phyloP scores from a whole-genome alignment of 2,113 vertebrate genomes.

The Dinomys branickii region DNA sequence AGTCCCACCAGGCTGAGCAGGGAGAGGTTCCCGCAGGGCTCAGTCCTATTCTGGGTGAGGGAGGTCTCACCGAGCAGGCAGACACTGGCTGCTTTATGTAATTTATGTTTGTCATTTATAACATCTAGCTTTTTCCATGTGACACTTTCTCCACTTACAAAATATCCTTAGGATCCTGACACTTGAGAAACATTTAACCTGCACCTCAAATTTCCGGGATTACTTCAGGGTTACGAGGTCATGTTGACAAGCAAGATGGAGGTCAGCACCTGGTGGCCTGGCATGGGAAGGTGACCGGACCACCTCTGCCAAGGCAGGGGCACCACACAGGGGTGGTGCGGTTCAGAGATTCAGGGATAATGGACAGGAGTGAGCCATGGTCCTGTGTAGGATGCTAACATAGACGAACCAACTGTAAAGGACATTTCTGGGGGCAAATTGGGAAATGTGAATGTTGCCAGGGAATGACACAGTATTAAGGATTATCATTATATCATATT shows the following conservation, averaged over 20 bases:
- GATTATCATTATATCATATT: background rate
- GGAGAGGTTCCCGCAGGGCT: background rate
- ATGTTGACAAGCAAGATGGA: background rate
- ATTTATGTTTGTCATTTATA: background rate
- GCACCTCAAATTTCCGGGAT: background rate
- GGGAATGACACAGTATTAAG: slow-evolving; percentile 5
- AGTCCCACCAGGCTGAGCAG: background rate
- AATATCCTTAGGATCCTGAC: background rate
- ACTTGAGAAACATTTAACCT: background rate
- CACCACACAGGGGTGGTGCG: background rate
- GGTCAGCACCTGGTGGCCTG: background rate
- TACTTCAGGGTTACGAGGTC: background rate
- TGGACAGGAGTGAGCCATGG: background rate
- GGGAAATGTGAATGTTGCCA: slow-evolving; percentile 10
- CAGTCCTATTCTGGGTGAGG: background rate
- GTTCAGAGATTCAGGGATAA: background rate
- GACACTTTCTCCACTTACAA: background rate
- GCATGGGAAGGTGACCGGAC: background rate
- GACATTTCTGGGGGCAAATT: background rate
- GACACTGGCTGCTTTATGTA: background rate
- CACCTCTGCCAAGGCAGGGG: background rate
- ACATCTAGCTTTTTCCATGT: background rate
- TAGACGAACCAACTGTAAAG: background rate
- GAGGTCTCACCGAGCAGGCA: background rate
- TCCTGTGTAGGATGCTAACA: background rate